phyloP scores from a whole-genome alignment of 1,140 invertebrate genomes.

The Drosophila rufa region DNA sequence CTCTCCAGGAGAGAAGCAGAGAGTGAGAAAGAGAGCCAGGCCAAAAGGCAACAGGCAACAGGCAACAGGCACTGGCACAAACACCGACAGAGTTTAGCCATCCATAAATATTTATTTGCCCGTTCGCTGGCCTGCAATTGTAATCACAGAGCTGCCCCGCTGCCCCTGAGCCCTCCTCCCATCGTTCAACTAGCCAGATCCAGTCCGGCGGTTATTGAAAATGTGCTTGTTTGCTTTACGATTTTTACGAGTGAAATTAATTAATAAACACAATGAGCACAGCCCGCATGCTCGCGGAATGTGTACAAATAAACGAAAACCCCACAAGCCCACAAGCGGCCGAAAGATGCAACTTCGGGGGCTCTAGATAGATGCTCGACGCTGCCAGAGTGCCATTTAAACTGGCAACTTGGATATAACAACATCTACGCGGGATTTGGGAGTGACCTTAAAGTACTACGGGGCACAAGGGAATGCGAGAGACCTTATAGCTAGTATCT shows the following conservation, averaged over 20 bases:
- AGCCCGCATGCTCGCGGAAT: background rate
- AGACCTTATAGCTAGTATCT: background rate
- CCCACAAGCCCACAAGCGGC: background rate
- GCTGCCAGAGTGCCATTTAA: background rate
- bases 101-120: conserved; percentile 43
- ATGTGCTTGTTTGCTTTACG: conserved; percentile 53
- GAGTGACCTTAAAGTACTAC: background rate
- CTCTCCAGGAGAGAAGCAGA: background rate
- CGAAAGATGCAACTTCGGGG: conserved; percentile 12
- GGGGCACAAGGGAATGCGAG: background rate
- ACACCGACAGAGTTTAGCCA: conserved; percentile 21
- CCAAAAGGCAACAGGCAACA: background rate
- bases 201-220: conserved; percentile 13
- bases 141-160: conserved; percentile 22
- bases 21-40: background rate
- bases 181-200: conserved; percentile 2
- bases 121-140: conserved; percentile 20
- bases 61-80: no score
- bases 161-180: background rate
- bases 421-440: background rate
- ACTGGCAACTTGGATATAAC: no score
- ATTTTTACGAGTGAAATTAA: conserved; percentile 61
- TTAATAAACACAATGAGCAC: conserved; percentile 51
- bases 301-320: conserved; percentile 15
- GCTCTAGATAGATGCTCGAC: background rate